Base-by-base conservation (phyloP, 2,113 vertebrate genomes). In the Daboia siamensis region DNA sequence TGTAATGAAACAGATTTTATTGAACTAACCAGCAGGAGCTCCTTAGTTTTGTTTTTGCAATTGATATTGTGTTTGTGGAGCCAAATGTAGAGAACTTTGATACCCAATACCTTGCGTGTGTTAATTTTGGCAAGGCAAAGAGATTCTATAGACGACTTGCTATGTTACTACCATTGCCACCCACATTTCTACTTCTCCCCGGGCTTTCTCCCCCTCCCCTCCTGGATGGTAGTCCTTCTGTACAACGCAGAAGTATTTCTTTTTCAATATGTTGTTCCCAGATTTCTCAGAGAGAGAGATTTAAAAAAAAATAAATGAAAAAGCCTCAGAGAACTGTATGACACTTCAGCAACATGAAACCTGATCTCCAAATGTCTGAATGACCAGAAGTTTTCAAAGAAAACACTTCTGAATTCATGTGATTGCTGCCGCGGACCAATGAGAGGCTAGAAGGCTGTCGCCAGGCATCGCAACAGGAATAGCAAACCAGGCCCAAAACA, bases 41-140 rank as follows among this genome's bases (percentile, higher is more conserved):
- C 97, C 98, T 98, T 97, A 96, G 97, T 97, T 98, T 97, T 97
- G 97, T 99, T 99, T 98, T 98, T 96, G 97, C 98, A 99, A 98
- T 97, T 98, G 94, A 97, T 97, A 97, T 98, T 96, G 97, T 99
- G 98, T 99, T 99, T 99, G 96, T 98, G 98, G 98, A 99, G 98
- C 98, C 98, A 98, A 98, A 98, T 98, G 98, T 97, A 98, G 97
- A 98, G 98, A 98, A 98, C 98, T 99, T 99, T 99, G 99, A 99
- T 99, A 99, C 98, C 94, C 97, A 99, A 99, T 98, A 98, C 98
- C 97, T 98, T 96, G 95, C 98, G 98, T 98, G 98, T 99, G 99
- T 99, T 99, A 98, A 98, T 98, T 98, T 99, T 99, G 99, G 99
- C 99, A 98, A 95, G 95, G 74, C 92, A 95, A 95, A 94, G 95